phyloP scores from a whole-genome alignment of 2,113 vertebrate species.

The Desmodus rotundus region DNA sequence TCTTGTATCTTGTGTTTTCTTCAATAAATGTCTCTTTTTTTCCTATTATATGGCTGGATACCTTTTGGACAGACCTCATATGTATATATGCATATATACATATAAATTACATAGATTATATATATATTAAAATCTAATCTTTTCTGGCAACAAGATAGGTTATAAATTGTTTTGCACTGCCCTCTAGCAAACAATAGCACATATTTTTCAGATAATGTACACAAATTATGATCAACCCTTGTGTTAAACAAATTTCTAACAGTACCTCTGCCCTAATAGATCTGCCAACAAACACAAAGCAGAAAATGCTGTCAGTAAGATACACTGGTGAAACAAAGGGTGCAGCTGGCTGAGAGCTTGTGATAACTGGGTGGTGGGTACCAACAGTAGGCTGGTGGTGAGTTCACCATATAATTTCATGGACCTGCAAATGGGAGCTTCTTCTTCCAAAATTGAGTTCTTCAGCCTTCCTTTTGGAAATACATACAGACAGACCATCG shows the following conservation, averaged over 20 bases:
- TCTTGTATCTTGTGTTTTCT: too few relatives aligned
- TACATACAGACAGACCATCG: not conserved
- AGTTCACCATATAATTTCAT: not conserved
- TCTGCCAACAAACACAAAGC: not conserved
- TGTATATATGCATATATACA: not conserved
- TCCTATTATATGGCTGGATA: too few relatives aligned
- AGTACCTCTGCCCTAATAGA: not conserved
- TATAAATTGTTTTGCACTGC: not conserved
- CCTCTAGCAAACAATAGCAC: not conserved
- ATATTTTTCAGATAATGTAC: not conserved
- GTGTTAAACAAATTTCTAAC: not conserved
- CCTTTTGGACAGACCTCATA: not conserved
- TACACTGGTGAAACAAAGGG: not conserved
- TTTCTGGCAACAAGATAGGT: not conserved
- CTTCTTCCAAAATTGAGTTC: not conserved
- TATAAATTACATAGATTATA: not conserved
- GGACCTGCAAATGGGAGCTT: not conserved
- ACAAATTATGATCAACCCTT: not conserved
- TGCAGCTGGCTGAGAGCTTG: not conserved
- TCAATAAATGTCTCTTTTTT: too few relatives aligned
- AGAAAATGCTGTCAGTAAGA: not conserved
- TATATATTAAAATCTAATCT: not conserved
- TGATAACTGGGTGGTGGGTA: not conserved
- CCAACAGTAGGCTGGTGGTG: accelerated
- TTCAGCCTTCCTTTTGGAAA: not conserved